Base-by-base conservation (phyloP, 2,797 vertebrate species). In the Mastacembelus armatus region DNA sequence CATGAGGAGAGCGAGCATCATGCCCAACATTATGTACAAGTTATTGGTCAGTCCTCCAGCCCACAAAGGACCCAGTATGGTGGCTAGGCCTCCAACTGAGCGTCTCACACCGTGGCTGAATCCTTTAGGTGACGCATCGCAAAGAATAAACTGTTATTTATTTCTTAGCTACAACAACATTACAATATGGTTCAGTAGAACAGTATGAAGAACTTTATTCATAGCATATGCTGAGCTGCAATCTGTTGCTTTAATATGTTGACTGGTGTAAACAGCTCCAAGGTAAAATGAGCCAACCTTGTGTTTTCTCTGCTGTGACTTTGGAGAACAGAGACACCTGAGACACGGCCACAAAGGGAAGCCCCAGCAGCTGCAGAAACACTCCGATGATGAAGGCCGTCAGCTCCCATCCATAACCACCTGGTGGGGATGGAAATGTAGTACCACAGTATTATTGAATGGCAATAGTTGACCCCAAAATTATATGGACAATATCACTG, bases 291-390 rank as follows among this genome's bases (percentile, higher is more conserved):
- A 81, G 62, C 89, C 85, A 75, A 95, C 95, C 95, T 92, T 96
- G 95, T 10, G 94, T 95, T 84, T 92, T 94, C 81, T 95, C 94
- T 5, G 94, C 89, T 1, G 95, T 96, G 68, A 95, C 87, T 88
- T 96, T 96, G 58, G 95, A 96, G 85, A 95, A 96, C 61, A 96
- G 93, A 26, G 95, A 95, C 85, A 95, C 95, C 87, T 95, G 95
- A 75, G 95, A 94, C 71, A 95, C 95, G 0, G 95, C 92, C 7
- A 96, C 94, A 1, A 96, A 96, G 27, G 95, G 95, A 73, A 96
- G 92, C 10, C 95, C 95, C 78, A 96, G 88, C 83, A 96, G 92
- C 90, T 96, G 95, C 74, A 96, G 91, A 81, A 95, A 95, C 58
- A 96, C 94, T 3, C 94, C 95, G 1, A 94, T 79, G 73, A 94